Percentiles rank a stretch among this genome's conserved stretches.
Evolutionary conservation across 2,113 vertebrate genomes (phyloP).

Genomic region (Picathartes gymnocephalus): DNA sequence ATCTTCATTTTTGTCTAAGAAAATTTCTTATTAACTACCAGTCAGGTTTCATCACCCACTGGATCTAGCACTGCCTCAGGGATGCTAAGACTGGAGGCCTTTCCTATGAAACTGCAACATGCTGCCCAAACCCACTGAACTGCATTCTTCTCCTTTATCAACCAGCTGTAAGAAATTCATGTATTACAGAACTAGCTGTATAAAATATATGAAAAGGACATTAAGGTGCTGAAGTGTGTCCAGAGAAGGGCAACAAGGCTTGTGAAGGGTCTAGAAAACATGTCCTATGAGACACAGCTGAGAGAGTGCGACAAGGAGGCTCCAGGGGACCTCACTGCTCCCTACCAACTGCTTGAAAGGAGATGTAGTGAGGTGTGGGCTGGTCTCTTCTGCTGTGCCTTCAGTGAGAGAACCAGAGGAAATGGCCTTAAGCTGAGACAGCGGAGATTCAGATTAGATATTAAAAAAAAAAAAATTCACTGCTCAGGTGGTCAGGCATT

Average conservation of each 20-base stretch:
- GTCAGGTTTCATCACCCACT: not conserved
- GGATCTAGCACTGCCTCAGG: not conserved
- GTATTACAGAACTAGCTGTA: not conserved
- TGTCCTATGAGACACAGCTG: not conserved
- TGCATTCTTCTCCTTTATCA: not conserved
- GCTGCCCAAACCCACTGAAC: not conserved
- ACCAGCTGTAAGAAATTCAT: not conserved
- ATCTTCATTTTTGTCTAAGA: not conserved
- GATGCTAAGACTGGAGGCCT: not conserved
- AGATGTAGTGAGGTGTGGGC: not conserved
- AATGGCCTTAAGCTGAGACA: not conserved
- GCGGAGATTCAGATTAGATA: not conserved
- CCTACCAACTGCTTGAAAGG: not conserved
- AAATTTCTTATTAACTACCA: not conserved
- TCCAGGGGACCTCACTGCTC: rapidly evolving
- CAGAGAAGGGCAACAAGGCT: not conserved
- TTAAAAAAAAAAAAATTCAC: not conserved
- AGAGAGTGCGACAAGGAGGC: not conserved
- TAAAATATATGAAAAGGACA: not conserved
- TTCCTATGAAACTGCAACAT: not conserved
- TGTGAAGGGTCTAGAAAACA: not conserved
- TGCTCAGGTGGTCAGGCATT: not conserved
- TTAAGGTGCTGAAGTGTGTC: not conserved
- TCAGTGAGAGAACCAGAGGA: not conserved
- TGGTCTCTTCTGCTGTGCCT: not conserved